Evolutionary conservation across 2,888 invertebrate species (phyloP).

Genomic region (Ormyrus pomaceus): DNA sequence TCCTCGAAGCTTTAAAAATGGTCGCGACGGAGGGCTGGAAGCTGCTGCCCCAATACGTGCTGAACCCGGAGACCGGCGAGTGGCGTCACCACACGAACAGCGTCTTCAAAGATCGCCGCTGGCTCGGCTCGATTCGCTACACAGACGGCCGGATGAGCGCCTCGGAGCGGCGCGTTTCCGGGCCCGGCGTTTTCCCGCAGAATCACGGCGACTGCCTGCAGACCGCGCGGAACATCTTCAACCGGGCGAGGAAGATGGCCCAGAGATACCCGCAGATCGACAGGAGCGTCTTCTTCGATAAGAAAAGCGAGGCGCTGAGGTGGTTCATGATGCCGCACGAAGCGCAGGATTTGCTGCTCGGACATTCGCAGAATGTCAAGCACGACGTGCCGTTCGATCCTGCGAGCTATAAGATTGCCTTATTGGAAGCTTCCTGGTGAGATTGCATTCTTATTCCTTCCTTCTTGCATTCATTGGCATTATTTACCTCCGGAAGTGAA

Average conservation of each 20-base stretch:
- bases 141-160: conserved; percentile 86
- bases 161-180: conserved; percentile 84
- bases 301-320: conserved; percentile 82
- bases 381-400: conserved; percentile 87
- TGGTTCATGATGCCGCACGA: conserved; percentile 95
- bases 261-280: conserved; percentile 85
- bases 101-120: conserved; percentile 88
- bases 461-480: not conserved
- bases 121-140: conserved; percentile 87
- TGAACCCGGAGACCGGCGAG: conserved; percentile 92
- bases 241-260: conserved; percentile 85
- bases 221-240: conserved; percentile 87
- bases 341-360: conserved; percentile 85
- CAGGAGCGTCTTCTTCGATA: conserved; percentile 84
- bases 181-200: conserved; percentile 84
- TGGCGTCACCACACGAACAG: conserved; percentile 91
- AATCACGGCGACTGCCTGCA: conserved; percentile 87
- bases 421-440: conserved; percentile 52
- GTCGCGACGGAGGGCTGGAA: conserved; percentile 94
- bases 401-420: conserved; percentile 74
- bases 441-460: not conserved
- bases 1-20: conserved; percentile 90
- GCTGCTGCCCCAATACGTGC: conserved; percentile 89
- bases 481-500: too few relatives aligned
- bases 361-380: conserved; percentile 86